Base-by-base conservation (phyloP, 2,113 vertebrate genomes). In the Butastur rufipennis region DNA sequence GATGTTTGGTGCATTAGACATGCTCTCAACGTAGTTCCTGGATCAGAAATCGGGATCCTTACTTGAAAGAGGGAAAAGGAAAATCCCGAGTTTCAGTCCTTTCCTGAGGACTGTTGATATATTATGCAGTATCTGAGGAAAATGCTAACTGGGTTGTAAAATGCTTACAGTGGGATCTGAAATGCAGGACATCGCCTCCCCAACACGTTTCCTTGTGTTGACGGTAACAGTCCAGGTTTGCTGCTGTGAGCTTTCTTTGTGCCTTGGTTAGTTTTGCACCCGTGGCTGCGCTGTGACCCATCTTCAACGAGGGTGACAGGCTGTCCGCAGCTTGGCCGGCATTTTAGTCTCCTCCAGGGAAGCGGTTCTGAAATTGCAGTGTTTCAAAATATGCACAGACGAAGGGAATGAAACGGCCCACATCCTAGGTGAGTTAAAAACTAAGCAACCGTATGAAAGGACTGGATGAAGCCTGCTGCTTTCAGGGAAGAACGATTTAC, bases 171-270 rank as follows among this genome's bases (percentile, higher is more conserved):
- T 36, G 43, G 34, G 48, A 65, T 61, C 36, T 79, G 73, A 84
- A 90, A 87, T 48, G 66, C 22, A 48, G 63, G 38, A 63, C 12
- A 5, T 31, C 1, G 17, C 10, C 17, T 77, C 12, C 13, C 10
- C 2, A 7, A 2, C 0, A 2, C 0, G 3, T 31, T 82, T 19
- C 16, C 17, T 61, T 25, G 43, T 8, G 7, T 16, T 48, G 19
- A 40, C 36, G 43, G 61, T 9, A 87, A 31, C 26, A 80, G 25
- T 42, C 21, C 66, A 45, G 52, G 45, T 56, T 84, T 6, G 3
- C 34, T 81, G 38, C 47, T 92, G 42, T 32, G 38, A 66, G 55
- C 13, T 81, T 80, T 16, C 80, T 66, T 63, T 83, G 38, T 86
- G 53, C 34, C 15, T 42, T 58, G 21, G 26, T 65, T 75, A 40